Evolutionary conservation across 2,888 invertebrate genomes (phyloP), one percentile per base, ranked within the genome.

Genomic region (Polydrusus cervinus): DNA sequence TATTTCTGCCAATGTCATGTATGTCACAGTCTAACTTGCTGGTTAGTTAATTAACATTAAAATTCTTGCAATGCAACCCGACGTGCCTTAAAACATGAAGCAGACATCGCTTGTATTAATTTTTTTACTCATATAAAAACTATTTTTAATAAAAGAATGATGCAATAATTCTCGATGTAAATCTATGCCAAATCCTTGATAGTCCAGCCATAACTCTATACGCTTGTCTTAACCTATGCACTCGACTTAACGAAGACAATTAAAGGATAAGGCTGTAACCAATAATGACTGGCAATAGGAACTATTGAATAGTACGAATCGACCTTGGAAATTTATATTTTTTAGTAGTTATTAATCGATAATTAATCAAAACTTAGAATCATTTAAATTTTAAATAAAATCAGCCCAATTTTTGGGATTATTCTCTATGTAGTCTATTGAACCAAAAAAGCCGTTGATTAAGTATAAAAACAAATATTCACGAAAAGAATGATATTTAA

Each of bases 171-270:
- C 38, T 57, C 3, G 11, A 38, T 38, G 14, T 30, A 55, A 30
- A 30, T 55, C 55, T 55, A 57, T 38, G 57, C 57, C 34, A 57
- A 57, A 57, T 57, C 57, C 57, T 57, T 57, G 57, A 57, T 57
- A 13, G 57, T 34, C 57, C 38, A 57, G 57, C 34, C 57, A 34
- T 57, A 57, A 57, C 57, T 57, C 57, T 57, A 57, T 57, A 57
- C 57, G 57, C 57, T 57, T 57, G 57, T 57, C 57, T 38, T 38
- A 14, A 57, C 57, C 57, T 57, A 57, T 57, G 57, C 57, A 57
- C 57, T 57, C 57, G 57, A 57, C 57, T 57, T 38, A 57, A 34
- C 57, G 57, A 57, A 57, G 5, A 57, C 38, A 57, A 57, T 57
- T 57, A 57, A 57, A 57, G 57, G 57, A 57, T 57, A 57, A 57